phyloP scores from a whole-genome alignment of 2,797 vertebrate species.

The Catamblyrhynchus diadema region DNA sequence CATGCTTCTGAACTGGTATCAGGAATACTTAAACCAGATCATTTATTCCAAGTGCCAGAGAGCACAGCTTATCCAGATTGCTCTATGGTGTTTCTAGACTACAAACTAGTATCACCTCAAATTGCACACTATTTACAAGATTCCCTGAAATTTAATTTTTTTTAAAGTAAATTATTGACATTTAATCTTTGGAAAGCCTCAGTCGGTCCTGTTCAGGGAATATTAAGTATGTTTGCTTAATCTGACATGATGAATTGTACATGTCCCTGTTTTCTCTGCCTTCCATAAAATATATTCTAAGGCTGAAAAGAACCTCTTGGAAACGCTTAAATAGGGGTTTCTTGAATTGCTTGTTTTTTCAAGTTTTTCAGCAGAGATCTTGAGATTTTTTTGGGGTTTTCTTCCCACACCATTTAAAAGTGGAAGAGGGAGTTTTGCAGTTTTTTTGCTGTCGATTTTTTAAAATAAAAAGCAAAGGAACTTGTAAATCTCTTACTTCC shows the following conservation, averaged over 20 bases:
- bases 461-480: not conserved
- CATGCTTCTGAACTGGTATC: conserved; percentile 32
- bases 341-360: not conserved
- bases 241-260: conserved; percentile 11
- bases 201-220: conserved; percentile 25
- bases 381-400: not conserved
- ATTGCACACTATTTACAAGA: not conserved
- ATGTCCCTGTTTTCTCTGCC: not conserved
- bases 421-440: not conserved
- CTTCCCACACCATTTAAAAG: not conserved
- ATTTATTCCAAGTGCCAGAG: conserved; percentile 13
- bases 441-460: not conserved
- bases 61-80: not conserved
- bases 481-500: not conserved
- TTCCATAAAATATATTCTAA: conserved; percentile 35
- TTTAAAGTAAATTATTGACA: not conserved
- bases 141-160: conserved; percentile 32
- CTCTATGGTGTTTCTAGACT: conserved; percentile 37
- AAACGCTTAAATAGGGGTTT: conserved; percentile 9
- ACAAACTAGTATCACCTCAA: conserved; percentile 24
- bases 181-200: conserved; percentile 35
- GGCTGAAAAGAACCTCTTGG: conserved; percentile 32
- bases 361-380: conserved; percentile 13
- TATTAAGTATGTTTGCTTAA: conserved; percentile 31
- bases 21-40: conserved; percentile 12